phyloP scores from a whole-genome alignment of 2,113 vertebrate species.

The Myodes glareolus region DNA sequence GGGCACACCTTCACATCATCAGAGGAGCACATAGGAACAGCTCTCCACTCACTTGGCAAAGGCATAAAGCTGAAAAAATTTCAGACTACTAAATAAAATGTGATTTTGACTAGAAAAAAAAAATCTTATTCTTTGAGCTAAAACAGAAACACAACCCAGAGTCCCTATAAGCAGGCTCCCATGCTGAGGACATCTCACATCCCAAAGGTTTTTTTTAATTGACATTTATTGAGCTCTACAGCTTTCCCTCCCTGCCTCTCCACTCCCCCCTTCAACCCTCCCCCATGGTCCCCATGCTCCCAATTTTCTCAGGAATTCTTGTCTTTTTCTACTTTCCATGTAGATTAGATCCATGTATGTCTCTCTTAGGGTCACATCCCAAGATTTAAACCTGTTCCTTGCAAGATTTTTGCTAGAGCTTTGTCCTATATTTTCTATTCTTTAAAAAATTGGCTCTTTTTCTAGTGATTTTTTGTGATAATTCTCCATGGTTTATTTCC shows the following conservation, averaged over 20 bases:
- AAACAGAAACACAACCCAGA: not conserved
- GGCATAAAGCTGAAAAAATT: conserved; percentile 48
- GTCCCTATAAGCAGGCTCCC: not conserved
- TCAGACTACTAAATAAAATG: conserved; percentile 56
- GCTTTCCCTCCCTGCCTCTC: no score
- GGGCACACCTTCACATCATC: not conserved
- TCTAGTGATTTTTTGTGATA: not conserved
- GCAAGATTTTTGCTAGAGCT: not conserved
- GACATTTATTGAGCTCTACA: no score
- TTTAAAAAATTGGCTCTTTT: not conserved
- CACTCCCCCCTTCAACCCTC: no score
- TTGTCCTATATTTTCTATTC: not conserved
- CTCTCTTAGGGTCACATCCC: no score
- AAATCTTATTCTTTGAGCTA: not conserved
- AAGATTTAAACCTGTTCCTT: no score
- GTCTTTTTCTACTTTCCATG: no score
- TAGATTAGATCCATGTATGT: no score
- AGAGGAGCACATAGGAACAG: not conserved
- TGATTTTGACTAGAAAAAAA: not conserved
- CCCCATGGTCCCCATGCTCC: no score
- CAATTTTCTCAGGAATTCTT: no score
- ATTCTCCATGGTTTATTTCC: not conserved
- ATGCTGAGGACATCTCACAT: not conserved
- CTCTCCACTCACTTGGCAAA: conserved; percentile 27
- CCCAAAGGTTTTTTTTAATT: no score